These are phyloP conservation scores for Agrotis exclamationis DNA, from an alignment of 2,888 invertebrate species.

Conservation along the genomic window DNA sequence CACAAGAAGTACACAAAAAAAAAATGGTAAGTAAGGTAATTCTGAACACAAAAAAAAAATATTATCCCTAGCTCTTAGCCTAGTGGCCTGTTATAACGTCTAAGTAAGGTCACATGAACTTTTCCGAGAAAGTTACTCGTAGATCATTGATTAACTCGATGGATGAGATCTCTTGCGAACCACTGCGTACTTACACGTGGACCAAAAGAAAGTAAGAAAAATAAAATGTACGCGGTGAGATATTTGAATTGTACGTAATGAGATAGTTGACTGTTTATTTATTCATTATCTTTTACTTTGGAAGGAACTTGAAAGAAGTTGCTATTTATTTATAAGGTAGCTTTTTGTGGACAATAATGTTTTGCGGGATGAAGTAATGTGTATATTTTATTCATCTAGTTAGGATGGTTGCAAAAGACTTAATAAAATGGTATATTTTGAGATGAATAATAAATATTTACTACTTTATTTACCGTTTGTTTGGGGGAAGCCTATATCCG, in stretches of 20 bases:
- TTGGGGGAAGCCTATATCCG: too few relatives aligned
- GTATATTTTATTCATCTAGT: not conserved
- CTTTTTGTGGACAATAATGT: not conserved
- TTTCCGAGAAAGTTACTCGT: not conserved
- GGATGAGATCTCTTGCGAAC: conserved; percentile 12
- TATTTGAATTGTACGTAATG: conserved; percentile 11
- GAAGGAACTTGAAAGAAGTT: not conserved
- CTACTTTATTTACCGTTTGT: too few relatives aligned
- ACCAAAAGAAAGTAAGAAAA: not conserved
- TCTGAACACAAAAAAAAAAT: conserved; percentile 2
- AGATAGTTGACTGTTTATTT: conserved; percentile 5
- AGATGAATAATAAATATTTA: too few relatives aligned
- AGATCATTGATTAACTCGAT: conserved; percentile 42
- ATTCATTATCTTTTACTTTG: conserved; percentile 1
- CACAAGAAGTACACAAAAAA: not conserved
- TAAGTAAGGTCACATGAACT: conserved; percentile 18
- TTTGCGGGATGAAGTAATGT: not conserved
- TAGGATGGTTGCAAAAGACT: not conserved
- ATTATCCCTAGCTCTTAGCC: conserved; percentile 1
- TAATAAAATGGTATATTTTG: too few relatives aligned
- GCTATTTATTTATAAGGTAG: not conserved
- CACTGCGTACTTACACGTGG: conserved; percentile 4
- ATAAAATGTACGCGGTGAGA: not conserved
- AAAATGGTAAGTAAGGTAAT: not conserved
- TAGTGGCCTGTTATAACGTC: conserved; percentile 18